Evolutionary conservation across 2,888 invertebrate species (phyloP), one percentile per base, ranked within the genome.

Genomic region (Rotaria sp.): DNA sequence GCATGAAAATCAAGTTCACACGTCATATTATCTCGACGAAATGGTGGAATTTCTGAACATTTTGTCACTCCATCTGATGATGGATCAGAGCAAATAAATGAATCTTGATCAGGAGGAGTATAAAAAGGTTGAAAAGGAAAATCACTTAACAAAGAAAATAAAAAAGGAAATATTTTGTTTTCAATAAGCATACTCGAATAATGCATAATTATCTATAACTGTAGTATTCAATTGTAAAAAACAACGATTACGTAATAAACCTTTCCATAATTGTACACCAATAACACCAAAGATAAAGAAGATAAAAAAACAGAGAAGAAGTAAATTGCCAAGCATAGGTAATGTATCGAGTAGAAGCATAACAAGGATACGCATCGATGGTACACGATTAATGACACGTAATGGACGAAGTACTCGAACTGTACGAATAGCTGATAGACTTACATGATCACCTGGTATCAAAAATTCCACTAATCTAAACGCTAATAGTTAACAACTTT

Each of bases 261-360:
- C 99, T 99, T n/a, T n/a, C n/a, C n/a, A n/a, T n/a, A n/a, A n/a
- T n/a, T n/a, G n/a, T n/a, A n/a, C n/a, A n/a, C n/a, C n/a, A n/a
- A n/a, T n/a, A n/a, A n/a, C n/a, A n/a, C n/a, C n/a, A n/a, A n/a
- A n/a, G n/a, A n/a, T n/a, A 93, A 99, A 99, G 94, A 99, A 99
- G 87, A 99, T 98, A 93, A 99, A 99, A 93, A 99, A 99, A 92
- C 98, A 99, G 88, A 99, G 93, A 88, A 99, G 93, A 86, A 93
- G 90, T 85, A 99, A 99, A 92, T 99, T 99, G 88, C 99, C 98
- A 90, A 99, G 93, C 99, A 99, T 99, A 26, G 99, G 99, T 88
- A 99, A 93, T 13, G 99, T 99, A 92, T 99, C 99, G 90, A 99
- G 93, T 85, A 99, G 93, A 87, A 99, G 93, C 96, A n/a, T n/a